phyloP scores from a whole-genome alignment of 2,113 vertebrate genomes.

The Alethe castanea region DNA sequence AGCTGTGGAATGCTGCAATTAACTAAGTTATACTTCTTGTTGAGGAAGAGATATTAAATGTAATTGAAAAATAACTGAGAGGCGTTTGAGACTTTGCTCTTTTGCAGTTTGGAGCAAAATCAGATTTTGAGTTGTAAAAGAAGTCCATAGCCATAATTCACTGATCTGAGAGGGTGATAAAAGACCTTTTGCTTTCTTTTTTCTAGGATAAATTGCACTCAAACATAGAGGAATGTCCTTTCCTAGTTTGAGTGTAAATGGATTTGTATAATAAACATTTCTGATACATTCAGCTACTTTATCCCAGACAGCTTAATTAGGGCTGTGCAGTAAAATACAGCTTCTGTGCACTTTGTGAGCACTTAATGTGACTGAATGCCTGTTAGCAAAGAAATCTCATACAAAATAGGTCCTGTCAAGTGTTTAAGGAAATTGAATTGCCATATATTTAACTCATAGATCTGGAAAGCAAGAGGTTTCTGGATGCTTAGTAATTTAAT shows the following conservation, averaged over 20 bases:
- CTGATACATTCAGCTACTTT: constrained; percentile 63
- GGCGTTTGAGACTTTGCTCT: constrained; percentile 18
- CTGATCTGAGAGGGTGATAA: constrained; percentile 60
- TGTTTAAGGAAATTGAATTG: constrained; percentile 71
- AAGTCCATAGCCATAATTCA: constrained; percentile 62
- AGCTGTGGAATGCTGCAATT: not conserved
- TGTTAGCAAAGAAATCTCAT: constrained; percentile 64
- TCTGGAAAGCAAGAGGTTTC: constrained; percentile 25
- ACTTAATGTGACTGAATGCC: constrained; percentile 70
- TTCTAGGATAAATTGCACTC: constrained; percentile 48
- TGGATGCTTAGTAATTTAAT: constrained; percentile 60
- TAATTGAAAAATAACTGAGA: constrained; percentile 33
- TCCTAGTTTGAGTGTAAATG: constrained; percentile 62
- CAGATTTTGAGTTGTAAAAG: constrained; percentile 43
- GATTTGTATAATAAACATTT: constrained; percentile 74
- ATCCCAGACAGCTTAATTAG: constrained; percentile 75
- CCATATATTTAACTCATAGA: constrained; percentile 43
- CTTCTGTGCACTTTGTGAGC: constrained; percentile 59
- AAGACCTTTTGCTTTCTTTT: constrained; percentile 52
- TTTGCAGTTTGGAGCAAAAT: constrained; percentile 32
- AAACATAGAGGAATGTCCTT: constrained; percentile 54
- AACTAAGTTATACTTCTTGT: not conserved
- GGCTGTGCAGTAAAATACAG: constrained; percentile 65
- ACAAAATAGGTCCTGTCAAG: constrained; percentile 65
- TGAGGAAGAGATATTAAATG: not conserved